phyloP scores from a whole-genome alignment of 2,888 invertebrate species.

The Drosophila anomelani region DNA sequence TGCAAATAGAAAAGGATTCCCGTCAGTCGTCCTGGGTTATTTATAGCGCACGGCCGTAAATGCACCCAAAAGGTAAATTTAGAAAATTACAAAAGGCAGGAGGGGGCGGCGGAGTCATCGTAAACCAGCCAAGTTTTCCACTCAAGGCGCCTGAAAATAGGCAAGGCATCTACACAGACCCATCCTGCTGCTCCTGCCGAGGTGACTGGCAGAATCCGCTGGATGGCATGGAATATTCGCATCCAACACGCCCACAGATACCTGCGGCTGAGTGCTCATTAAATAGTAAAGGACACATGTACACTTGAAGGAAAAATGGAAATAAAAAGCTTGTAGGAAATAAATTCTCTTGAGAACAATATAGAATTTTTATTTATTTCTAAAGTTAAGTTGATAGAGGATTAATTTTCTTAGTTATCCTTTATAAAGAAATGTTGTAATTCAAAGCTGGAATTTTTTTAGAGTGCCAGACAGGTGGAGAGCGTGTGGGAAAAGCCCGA shows the following conservation, averaged over 20 bases:
- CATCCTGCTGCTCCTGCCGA: slow-evolving; percentile 1
- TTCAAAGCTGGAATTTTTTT: background rate
- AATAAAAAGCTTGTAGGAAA: background rate
- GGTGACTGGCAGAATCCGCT: slow-evolving; percentile 35
- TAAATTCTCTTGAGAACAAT: background rate
- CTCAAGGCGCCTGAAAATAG: slow-evolving; percentile 39
- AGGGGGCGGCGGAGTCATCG: slow-evolving; percentile 7
- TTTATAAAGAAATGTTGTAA: background rate
- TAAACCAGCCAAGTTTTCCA: slow-evolving; percentile 39
- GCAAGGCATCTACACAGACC: slow-evolving; percentile 13
- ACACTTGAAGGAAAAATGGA: slow-evolving; percentile 1
- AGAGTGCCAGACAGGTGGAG: slow-evolving; percentile 1
- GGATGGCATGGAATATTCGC: slow-evolving; percentile 17
- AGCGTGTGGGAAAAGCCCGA: slow-evolving; percentile 27
- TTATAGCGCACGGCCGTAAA: slow-evolving; percentile 46
- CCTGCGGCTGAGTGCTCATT: slow-evolving; percentile 57
- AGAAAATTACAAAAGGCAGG: slow-evolving; percentile 24
- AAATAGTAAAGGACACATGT: slow-evolving; percentile 58
- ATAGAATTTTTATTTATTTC: too few species aligned
- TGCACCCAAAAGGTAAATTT: slow-evolving; percentile 46
- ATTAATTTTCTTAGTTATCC: background rate
- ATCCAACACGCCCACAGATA: slow-evolving; percentile 34
- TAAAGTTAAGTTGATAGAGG: accelerated
- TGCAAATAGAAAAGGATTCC: slow-evolving; percentile 25
- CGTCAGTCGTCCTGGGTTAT: slow-evolving; percentile 35